A percentile compares a stretch with the other conserved stretches of the same genome.
Evolutionary conservation across 2,888 invertebrate species (phyloP).

Genomic region (Temnothorax rugatulus): DNA sequence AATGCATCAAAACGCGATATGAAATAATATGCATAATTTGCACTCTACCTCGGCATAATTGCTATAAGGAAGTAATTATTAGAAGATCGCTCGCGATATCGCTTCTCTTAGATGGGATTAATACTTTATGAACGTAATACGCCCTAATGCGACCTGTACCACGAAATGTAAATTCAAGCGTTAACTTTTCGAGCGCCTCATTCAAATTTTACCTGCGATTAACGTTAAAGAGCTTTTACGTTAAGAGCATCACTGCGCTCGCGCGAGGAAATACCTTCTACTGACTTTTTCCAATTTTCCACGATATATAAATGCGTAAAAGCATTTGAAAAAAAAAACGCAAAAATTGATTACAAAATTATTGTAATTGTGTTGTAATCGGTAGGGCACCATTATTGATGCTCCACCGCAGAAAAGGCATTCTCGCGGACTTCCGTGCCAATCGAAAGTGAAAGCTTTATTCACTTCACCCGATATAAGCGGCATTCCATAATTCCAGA

Average conservation of each 20-base stretch:
- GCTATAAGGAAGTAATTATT: constrained; percentile 14
- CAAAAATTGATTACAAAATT: background rate
- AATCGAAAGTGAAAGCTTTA: constrained; percentile 35
- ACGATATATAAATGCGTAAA: background rate
- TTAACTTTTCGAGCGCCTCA: constrained; percentile 48
- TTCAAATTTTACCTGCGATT: constrained; percentile 47
- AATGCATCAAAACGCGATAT: constrained; percentile 11
- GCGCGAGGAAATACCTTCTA: background rate
- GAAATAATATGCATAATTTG: constrained; percentile 17
- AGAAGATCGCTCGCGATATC: constrained; percentile 29
- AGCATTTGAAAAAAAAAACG: background rate
- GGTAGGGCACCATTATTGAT: background rate
- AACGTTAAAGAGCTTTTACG: constrained; percentile 46
- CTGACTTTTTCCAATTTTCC: constrained; percentile 19
- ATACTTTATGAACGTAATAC: constrained; percentile 45
- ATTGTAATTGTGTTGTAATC: background rate
- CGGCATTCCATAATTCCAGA: constrained; percentile 52
- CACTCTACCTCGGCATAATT: background rate
- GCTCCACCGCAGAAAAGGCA: background rate
- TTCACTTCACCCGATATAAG: constrained; percentile 49
- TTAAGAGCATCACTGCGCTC: constrained; percentile 25
- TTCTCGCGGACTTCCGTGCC: constrained; percentile 11
- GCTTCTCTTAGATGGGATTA: constrained; percentile 30
- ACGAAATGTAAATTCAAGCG: constrained; percentile 44
- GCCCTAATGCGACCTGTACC: constrained; percentile 36